A percentile compares a stretch with the other conserved stretches of the same genome.
phyloP scores from a whole-genome alignment of 1,140 invertebrate species.

The Zaprionus ornatus region DNA sequence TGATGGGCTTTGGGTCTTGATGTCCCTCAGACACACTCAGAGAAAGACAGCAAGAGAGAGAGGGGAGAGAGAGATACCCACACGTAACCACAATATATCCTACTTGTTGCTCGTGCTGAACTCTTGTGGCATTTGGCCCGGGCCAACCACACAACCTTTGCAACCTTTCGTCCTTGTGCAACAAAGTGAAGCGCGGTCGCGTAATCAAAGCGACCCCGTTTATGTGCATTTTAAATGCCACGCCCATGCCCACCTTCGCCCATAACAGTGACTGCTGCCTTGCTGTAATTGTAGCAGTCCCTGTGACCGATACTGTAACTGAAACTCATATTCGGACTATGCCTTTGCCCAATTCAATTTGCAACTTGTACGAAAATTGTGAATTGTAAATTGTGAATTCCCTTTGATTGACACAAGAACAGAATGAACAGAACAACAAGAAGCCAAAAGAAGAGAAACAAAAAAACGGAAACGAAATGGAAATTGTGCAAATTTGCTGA shows the following conservation, averaged over 20 bases:
- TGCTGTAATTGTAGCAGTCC: constrained; percentile 18
- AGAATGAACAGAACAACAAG: neutral
- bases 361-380: constrained; percentile 1
- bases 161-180: constrained; percentile 61
- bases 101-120: constrained; percentile 69
- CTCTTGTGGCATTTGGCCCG: constrained; percentile 15
- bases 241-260: constrained; percentile 21
- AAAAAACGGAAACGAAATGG: neutral
- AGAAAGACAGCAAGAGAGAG: neutral
- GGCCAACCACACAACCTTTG: constrained; percentile 21
- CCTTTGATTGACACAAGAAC: constrained; percentile 9
- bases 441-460: neutral
- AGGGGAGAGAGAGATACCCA: neutral
- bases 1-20: constrained; percentile 58
- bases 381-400: constrained; percentile 29
- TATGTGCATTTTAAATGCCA: constrained; percentile 65
- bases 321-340: neutral
- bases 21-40: neutral
- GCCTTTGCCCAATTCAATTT: constrained; percentile 30
- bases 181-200: constrained; percentile 51
- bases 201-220: constrained; percentile 71
- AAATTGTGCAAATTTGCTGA: neutral
- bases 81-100: constrained; percentile 15
- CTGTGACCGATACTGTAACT: constrained; percentile 7
- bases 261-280: neutral